phyloP scores from a whole-genome alignment of 1,140 invertebrate species.

The Hylaeus volcanicus region DNA sequence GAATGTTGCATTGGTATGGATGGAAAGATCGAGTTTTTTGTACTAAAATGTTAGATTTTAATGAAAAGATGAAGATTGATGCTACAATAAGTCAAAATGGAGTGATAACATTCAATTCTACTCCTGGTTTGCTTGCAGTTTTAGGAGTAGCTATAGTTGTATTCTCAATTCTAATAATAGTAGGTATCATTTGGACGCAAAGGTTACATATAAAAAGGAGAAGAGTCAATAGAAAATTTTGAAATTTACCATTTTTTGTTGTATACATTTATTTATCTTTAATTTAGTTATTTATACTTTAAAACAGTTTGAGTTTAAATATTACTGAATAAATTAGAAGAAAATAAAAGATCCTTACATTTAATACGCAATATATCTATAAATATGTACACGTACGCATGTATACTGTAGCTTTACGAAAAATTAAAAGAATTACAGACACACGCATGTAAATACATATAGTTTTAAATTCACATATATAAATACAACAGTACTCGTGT shows the following conservation, averaged over 20 bases:
- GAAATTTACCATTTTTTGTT: slow-evolving; percentile 12
- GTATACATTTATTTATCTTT: slow-evolving; percentile 9
- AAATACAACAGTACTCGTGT: neutral
- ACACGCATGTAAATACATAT: neutral
- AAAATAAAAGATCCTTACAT: slow-evolving; percentile 21
- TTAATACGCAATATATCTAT: neutral
- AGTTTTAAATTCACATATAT: neutral
- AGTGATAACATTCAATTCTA: slow-evolving; percentile 48
- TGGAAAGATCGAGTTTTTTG: slow-evolving; percentile 71
- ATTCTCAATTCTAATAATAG: slow-evolving; percentile 53
- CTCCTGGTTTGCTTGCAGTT: slow-evolving; percentile 52
- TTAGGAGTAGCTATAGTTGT: slow-evolving; percentile 42
- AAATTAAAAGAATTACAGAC: slow-evolving; percentile 23
- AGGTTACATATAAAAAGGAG: slow-evolving; percentile 40
- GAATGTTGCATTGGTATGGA: slow-evolving; percentile 74
- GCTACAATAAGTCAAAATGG: neutral
- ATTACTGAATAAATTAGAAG: neutral
- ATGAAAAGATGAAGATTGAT: slow-evolving; percentile 49
- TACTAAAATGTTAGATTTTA: slow-evolving; percentile 47
- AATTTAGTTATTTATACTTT: neutral
- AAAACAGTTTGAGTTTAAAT: neutral
- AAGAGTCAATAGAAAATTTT: slow-evolving; percentile 67
- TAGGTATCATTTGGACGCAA: slow-evolving; percentile 62
- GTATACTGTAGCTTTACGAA: slow-evolving; percentile 5
- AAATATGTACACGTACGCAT: slow-evolving; percentile 12